Base-by-base conservation (phyloP, 1,140 invertebrate genomes). In the Pseudomyrmex flavicornis region DNA sequence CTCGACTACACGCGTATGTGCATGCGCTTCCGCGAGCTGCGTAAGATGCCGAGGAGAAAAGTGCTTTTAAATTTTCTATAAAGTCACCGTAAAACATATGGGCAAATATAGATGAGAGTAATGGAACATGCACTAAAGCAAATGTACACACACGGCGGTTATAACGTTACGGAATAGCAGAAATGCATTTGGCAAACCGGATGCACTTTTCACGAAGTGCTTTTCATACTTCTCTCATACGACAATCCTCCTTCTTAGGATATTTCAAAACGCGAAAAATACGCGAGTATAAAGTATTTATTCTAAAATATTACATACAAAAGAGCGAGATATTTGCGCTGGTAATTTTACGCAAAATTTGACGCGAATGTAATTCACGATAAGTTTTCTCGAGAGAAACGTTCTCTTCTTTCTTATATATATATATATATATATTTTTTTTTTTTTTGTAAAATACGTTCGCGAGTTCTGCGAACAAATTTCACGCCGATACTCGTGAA, bases 161-260 rank as follows among this genome's bases (percentile, higher is more conserved):
- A 79, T 48, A 3, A 54, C 75, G 17, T 59, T 62, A 63, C 12
- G 66, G 20, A 80, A 82, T 70, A 59, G 76, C 76, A 22, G 54
- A 74, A 52, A 58, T 20, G 68, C 79, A 82, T 82, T 82, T 82
- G 44, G 17, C 50, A 73, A 84, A 84, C 77, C 46, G 76, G 62
- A 56, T 82, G 50, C 66, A 65, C 59, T 84, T 84, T 84, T 72
- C 69, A 66, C 22, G 22, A 63, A 82, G n/a, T 54, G 46, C 50
- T 72, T 73, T 56, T 8, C 35, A n/a, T 69, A 44, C 15, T 46
- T 80, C 56, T 59, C 13, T 35, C 35, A 35, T 35, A 26, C 15
- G 20, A 69, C 13, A 79, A 48, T 69, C 10, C 15, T 26, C 46
- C 22, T 58, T 15, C 1, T 46, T n/a, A 58, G 15, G 54, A 46